A percentile compares a stretch with the other conserved stretches of the same genome.
Evolutionary conservation across 2,797 vertebrate genomes (phyloP).

Genomic region (Anguilla obscura): DNA sequence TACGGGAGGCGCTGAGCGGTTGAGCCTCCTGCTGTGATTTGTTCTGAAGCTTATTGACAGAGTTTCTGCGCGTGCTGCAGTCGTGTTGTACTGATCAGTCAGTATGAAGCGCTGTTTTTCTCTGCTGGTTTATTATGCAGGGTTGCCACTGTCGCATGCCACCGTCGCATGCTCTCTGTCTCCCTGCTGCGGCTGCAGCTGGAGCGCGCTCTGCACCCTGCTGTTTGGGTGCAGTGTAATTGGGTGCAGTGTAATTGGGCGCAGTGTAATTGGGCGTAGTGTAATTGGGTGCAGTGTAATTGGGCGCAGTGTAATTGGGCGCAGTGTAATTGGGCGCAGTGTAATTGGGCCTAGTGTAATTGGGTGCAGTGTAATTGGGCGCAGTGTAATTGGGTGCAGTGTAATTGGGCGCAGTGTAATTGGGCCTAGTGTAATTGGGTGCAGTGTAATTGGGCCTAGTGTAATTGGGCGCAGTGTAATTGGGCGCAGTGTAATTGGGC

Average conservation of each 20-base stretch:
- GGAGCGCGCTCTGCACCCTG: not conserved
- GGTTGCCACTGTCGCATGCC: not conserved
- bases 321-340: too few relatives aligned
- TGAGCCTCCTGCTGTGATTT: not conserved
- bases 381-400: too few relatives aligned
- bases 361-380: too few relatives aligned
- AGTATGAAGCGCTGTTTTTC: not conserved
- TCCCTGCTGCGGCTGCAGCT: not conserved
- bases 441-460: too few relatives aligned
- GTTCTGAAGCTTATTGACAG: not conserved
- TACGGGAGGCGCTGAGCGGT: too few relatives aligned
- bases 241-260: not conserved
- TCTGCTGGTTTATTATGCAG: not conserved
- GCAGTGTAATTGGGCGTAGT: too few relatives aligned
- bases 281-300: too few relatives aligned
- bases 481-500: not conserved
- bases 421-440: too few relatives aligned
- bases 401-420: too few relatives aligned
- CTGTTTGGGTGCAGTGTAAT: not conserved
- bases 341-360: too few relatives aligned
- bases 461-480: not conserved
- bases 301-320: too few relatives aligned
- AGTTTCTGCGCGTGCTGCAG: not conserved
- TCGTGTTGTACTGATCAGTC: not conserved
- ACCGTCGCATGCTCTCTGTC: not conserved